Evolutionary conservation across 53 echinoderm and acorn worm species (phyloP).

Genomic region (Glandiceps talaboti): DNA sequence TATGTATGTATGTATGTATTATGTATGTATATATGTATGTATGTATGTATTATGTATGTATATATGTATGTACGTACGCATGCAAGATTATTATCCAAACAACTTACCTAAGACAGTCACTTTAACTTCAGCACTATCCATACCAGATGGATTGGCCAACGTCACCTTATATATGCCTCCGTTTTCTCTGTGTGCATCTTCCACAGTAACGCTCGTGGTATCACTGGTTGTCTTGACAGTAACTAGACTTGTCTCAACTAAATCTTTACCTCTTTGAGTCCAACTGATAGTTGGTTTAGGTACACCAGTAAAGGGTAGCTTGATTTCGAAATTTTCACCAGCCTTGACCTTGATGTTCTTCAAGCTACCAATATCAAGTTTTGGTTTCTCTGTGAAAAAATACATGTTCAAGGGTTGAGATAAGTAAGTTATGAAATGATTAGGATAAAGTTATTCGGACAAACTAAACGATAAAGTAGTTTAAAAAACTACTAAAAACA

Average conservation of each 20-base stretch:
- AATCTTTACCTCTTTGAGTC: slow-evolving; percentile 41
- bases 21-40: too few species aligned
- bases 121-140: slow-evolving; percentile 64
- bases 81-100: too few species aligned
- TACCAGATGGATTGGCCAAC: slow-evolving; percentile 75
- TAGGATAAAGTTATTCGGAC: too few species aligned
- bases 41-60: too few species aligned
- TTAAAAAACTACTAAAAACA: too few species aligned
- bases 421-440: too few species aligned
- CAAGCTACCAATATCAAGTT: slow-evolving; percentile 57
- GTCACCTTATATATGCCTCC: slow-evolving; percentile 65
- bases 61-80: too few species aligned
- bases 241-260: slow-evolving; percentile 58
- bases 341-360: slow-evolving; percentile 97
- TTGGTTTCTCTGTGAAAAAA: slow-evolving; percentile 53
- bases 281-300: slow-evolving; percentile 70
- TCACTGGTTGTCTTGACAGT: slow-evolving; percentile 55
- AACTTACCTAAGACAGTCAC: slow-evolving; percentile 78
- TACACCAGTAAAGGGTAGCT: slow-evolving; percentile 72
- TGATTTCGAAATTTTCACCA: slow-evolving; percentile 79
- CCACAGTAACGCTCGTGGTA: slow-evolving; percentile 53
- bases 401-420: too few species aligned
- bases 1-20: too few species aligned
- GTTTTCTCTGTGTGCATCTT: slow-evolving; percentile 55
- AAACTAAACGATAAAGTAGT: too few species aligned